Evolutionary conservation across 2,888 invertebrate species (phyloP).

Genomic region (Lithophane ornitopus): DNA sequence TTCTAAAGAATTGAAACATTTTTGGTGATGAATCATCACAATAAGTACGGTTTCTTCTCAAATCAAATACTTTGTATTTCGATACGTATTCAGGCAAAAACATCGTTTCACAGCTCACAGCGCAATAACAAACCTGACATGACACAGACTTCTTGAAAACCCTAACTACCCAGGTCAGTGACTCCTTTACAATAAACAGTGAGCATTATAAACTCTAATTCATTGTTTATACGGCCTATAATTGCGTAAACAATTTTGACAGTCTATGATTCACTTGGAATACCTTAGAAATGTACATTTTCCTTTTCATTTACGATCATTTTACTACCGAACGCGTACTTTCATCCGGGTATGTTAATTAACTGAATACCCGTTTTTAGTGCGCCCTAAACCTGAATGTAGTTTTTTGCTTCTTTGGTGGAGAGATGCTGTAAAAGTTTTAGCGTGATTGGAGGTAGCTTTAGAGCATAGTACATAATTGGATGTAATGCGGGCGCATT

Average conservation of each 20-base stretch:
- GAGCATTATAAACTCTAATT: slow-evolving; percentile 40
- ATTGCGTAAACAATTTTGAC: slow-evolving; percentile 52
- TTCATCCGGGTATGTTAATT: slow-evolving; percentile 57
- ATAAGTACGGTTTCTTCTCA: slow-evolving; percentile 12
- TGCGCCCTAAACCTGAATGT: slow-evolving; percentile 38
- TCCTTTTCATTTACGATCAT: slow-evolving; percentile 57
- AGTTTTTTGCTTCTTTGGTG: slow-evolving; percentile 10
- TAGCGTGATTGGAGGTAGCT: neutral
- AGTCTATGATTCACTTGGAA: slow-evolving; percentile 44
- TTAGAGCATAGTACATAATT: neutral
- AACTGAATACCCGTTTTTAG: slow-evolving; percentile 44
- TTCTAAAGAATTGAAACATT: no score
- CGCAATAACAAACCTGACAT: slow-evolving; percentile 54
- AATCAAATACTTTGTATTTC: slow-evolving; percentile 15
- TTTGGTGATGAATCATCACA: neutral
- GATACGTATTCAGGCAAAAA: slow-evolving; percentile 24
- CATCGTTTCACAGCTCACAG: slow-evolving; percentile 30
- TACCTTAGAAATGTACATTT: slow-evolving; percentile 42
- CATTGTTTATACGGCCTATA: slow-evolving; percentile 28
- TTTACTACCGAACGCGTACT: slow-evolving; percentile 48
- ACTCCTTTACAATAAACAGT: slow-evolving; percentile 44
- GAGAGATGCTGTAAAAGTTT: slow-evolving; percentile 14
- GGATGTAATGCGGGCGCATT: slow-evolving; percentile 21
- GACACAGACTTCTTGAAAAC: slow-evolving; percentile 57
- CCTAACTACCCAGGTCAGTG: slow-evolving; percentile 60